Conservation (phyloP, 2,888 invertebrate species). For the Leistus spinibarbis region DNA sequence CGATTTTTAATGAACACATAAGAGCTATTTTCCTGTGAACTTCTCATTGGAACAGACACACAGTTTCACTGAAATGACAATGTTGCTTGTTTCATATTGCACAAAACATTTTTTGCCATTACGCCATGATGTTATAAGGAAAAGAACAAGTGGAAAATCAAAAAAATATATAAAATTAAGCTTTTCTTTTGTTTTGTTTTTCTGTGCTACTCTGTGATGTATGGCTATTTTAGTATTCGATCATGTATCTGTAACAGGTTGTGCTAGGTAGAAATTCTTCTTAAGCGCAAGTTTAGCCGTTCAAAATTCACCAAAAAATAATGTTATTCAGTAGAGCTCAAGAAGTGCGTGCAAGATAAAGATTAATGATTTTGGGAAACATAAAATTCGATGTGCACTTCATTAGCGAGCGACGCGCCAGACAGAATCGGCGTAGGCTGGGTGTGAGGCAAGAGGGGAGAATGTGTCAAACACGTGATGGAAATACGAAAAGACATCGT, state of each 20-base stretch:
- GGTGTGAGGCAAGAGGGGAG: neutral
- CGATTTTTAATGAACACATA: constrained; percentile 25
- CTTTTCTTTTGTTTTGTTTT: no score
- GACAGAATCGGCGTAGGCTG: neutral
- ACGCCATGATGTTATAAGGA: no score
- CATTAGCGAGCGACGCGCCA: constrained; percentile 15
- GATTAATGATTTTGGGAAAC: neutral
- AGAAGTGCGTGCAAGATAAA: neutral
- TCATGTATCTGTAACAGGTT: no score
- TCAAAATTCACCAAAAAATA: neutral
- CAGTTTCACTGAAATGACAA: no score
- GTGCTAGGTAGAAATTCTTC: no score
- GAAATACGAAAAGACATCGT: constrained; percentile 28
- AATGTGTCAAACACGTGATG: constrained; percentile 33
- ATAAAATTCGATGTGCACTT: constrained; percentile 33
- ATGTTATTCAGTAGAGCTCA: neutral
- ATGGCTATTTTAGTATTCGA: no score
- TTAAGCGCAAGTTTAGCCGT: neutral
- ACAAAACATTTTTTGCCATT: no score
- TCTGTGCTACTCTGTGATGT: no score
- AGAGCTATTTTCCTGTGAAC: constrained; percentile 9
- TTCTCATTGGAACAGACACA: neutral
- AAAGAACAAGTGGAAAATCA: no score
- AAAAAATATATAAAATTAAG: no score
- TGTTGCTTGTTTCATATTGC: no score